Evolutionary conservation across 2,797 vertebrate genomes (phyloP), one percentile per base, ranked within the genome.

Genomic region (Emydoidea blandingii): DNA sequence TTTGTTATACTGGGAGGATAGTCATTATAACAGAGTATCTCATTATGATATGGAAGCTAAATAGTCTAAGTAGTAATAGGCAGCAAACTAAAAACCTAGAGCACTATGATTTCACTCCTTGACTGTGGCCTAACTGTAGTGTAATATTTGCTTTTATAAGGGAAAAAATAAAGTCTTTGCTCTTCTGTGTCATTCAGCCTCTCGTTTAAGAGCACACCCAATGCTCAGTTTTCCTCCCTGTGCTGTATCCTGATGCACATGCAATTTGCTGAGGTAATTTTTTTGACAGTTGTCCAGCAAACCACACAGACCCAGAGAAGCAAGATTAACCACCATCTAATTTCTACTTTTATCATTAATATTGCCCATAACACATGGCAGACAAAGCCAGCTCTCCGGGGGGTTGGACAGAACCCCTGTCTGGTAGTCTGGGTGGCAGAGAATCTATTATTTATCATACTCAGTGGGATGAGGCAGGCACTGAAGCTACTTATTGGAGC

Each of bases 391-490:
- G 93, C 96, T 97, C 97, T 97, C 98, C 96, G 90, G 97, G 97
- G 98, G 90, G 94, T 97, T 94, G 86, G 97, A 97, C 95, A 96
- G 91, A 97, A 95, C 94, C 95, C 94, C 96, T 98, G 97, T 97
- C 97, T 98, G 97, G 95, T 96, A 94, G 96, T 96, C 96, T 97
- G 97, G 97, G 97, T 97, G 97, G 97, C 88, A 96, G 95, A 95
- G 96, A 94, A 97, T 98, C 96, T 98, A 97, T 97, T 98, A 98
- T 98, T 98, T 97, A 98, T 98, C 96, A 97, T 95, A 96, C 94
- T 97, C 95, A 96, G 85, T 96, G 97, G 97, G 96, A 97, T 96
- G 96, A 97, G 95, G 95, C 83, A 4, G 92, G 94, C 94, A 95
- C 92, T 94, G 95, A 96, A 96, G 94, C 96, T 96, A 90, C 97